Evolutionary conservation across 2,888 invertebrate species (phyloP), one percentile per base, ranked within the genome.

Genomic region (Rotaria macrura): DNA sequence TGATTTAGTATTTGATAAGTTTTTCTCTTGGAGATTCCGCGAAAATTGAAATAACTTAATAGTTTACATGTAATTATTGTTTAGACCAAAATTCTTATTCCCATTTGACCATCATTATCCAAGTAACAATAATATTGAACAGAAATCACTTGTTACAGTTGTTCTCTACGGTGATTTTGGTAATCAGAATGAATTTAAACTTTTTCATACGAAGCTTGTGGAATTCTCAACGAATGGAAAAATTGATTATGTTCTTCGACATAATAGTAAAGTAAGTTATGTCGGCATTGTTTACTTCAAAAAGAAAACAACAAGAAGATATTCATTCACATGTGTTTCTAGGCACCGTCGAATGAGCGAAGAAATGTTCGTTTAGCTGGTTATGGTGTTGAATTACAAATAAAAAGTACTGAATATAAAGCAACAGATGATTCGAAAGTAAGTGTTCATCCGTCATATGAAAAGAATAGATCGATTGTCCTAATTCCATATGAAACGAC

Each of bases 321-420:
- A 12, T 23, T 43, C 5, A 20, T 34, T 29, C 3, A 5, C 20
- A 6, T 34, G 3, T n/a, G 20, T 72, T 20, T 43, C 57, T 43
- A 74, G 55, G 55, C 79, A 5, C 49, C 14, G 20, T 25, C 23
- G 25, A 55, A 79, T 17, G 40, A 84, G 14, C 38, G 55, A 40
- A 29, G 54, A 17, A 85, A 85, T 83, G 85, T 86, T 10, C 93
- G 95, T 4, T 92, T 99, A 38, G 96, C 97, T 9, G 98, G 99
- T 0, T 99, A 98, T 92, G 99, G 98, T 34, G 97, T 99, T 0
- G 99, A 99, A 91, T 92, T 99, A 85, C 97, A 98, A 91, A 94
- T 99, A 89, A 99, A 99, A 92, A 97, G 96, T 87, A 99, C 98
- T 0, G 99, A 99, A 91, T 99, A 99, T 90, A 99, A 98, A 92